These are phyloP conservation scores for Rhinolophus ferrumequinum DNA, from an alignment of 2,113 vertebrate species.

Conservation along the genomic window DNA sequence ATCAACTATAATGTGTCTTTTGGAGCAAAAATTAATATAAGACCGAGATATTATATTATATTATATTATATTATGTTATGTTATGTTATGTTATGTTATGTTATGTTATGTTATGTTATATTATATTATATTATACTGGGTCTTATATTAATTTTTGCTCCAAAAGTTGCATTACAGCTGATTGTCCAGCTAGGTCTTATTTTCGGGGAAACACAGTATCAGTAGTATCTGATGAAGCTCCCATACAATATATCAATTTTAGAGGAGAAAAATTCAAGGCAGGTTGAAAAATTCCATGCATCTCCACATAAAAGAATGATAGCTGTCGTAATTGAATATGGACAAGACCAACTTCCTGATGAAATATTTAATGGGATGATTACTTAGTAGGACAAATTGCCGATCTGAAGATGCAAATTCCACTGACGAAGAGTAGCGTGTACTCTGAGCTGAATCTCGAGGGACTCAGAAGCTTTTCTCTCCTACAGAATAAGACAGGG, in stretches of 20 bases:
- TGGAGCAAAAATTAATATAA: too few relatives aligned
- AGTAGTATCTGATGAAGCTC: neutral
- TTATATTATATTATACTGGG: too few relatives aligned
- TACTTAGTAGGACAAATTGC: constrained; percentile 54
- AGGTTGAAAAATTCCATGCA: constrained; percentile 29
- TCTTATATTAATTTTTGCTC: too few relatives aligned
- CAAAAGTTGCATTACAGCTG: too few relatives aligned
- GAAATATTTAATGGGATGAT: constrained; percentile 71
- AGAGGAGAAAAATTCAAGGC: neutral
- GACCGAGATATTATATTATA: too few relatives aligned
- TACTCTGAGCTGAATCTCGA: constrained; percentile 36
- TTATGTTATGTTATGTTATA: too few relatives aligned
- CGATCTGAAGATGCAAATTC: neutral
- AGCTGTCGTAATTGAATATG: neutral
- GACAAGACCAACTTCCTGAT: constrained; percentile 51
- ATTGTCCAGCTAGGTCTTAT: too few relatives aligned
- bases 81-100: too few relatives aligned
- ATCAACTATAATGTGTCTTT: too few relatives aligned
- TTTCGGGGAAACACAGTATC: too few relatives aligned
- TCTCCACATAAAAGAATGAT: constrained; percentile 54
- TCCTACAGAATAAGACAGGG: neutral
- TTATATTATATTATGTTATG: too few relatives aligned
- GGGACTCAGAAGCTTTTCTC: neutral
- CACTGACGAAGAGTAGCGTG: neutral
- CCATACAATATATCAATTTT: neutral